phyloP scores from a whole-genome alignment of 2,113 vertebrate species.

The Melanerpes aurifrons region DNA sequence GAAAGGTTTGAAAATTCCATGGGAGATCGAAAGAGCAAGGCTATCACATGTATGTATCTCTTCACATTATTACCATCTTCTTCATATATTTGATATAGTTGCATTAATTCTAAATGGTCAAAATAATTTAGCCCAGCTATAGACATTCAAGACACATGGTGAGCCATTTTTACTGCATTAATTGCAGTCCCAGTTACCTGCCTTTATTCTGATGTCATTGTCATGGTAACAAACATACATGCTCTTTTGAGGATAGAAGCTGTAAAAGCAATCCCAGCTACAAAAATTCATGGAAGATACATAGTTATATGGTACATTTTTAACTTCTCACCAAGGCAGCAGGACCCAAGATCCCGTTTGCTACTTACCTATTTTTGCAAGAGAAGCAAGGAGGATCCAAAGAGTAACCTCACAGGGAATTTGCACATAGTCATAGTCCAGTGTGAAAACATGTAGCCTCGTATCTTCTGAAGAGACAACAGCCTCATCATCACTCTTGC shows the following conservation, averaged over 20 bases:
- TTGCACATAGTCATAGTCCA: constrained; percentile 90
- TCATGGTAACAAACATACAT: not conserved
- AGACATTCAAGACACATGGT: not conserved
- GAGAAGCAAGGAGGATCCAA: constrained; percentile 94
- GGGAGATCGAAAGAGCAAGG: not conserved
- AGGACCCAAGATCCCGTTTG: not conserved
- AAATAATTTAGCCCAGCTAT: not conserved
- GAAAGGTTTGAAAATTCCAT: not conserved
- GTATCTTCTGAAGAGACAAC: constrained; percentile 52
- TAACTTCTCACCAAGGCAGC: not conserved
- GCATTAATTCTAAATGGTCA: not conserved
- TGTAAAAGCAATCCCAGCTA: not conserved
- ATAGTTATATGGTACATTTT: not conserved
- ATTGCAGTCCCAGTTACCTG: not conserved
- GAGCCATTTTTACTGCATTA: not conserved
- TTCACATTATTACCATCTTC: not conserved
- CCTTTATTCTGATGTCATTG: not conserved
- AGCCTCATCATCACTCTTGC: not conserved
- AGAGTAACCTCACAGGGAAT: constrained; percentile 95
- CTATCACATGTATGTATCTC: not conserved
- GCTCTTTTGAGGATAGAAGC: not conserved
- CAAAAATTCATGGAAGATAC: not conserved
- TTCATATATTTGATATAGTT: not conserved
- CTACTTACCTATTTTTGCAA: constrained; percentile 95
- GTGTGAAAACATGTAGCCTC: constrained; percentile 82